Conservation (phyloP, 1,140 invertebrate genomes). For the Triops cancriformis region DNA sequence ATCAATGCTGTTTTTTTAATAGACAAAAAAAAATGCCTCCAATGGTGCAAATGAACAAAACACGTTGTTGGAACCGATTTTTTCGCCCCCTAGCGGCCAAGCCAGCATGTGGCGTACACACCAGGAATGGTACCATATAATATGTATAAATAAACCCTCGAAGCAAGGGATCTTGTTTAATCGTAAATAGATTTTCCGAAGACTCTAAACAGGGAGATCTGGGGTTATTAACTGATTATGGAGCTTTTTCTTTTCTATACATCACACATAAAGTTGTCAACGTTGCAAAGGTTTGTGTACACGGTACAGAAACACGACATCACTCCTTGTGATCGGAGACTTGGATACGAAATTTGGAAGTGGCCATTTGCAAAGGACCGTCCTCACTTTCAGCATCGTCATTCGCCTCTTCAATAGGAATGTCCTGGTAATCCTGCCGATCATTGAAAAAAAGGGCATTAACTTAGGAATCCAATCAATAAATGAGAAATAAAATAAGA, state of each 20-base stretch:
- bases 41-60: not conserved
- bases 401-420: slow-evolving; percentile 15
- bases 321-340: slow-evolving; percentile 3
- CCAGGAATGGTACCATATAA: not conserved
- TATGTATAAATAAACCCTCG: slow-evolving; percentile 5
- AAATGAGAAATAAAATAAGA: no score
- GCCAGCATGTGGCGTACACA: not conserved
- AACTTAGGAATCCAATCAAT: no score
- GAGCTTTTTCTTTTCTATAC: not conserved
- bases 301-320: not conserved
- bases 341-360: not conserved
- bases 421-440: slow-evolving; percentile 3
- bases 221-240: not conserved
- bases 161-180: not conserved
- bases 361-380: slow-evolving; percentile 15
- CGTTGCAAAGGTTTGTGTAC: not conserved
- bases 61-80: not conserved
- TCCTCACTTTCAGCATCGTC: slow-evolving; percentile 14
- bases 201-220: not conserved
- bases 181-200: slow-evolving; percentile 1
- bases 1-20: not conserved
- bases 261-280: slow-evolving; percentile 3
- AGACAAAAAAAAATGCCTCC: not conserved
- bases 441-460: no score
- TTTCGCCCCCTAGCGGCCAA: not conserved